Evolutionary conservation across 2,888 invertebrate species (phyloP).

Genomic region (Dolichopus griseipennis): DNA sequence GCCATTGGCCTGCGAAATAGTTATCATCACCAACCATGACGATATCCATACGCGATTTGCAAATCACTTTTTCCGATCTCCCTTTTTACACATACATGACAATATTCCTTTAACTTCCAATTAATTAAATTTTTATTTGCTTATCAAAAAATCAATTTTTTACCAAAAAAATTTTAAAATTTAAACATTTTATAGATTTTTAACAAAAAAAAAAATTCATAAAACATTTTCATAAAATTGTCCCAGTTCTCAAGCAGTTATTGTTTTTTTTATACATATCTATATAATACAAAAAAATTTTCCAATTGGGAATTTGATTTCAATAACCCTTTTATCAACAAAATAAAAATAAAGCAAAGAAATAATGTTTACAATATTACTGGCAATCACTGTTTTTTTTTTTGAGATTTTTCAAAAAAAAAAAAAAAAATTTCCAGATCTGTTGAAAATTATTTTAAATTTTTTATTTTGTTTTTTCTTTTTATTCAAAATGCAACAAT

Average conservation of each 20-base stretch:
- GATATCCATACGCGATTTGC: too few species aligned
- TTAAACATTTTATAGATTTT: not conserved
- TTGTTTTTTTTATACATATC: too few species aligned
- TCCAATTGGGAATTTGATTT: slow-evolving; percentile 1
- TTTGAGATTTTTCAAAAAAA: not conserved
- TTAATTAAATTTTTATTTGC: not conserved
- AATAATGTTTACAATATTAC: too few species aligned
- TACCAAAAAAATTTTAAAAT: not conserved
- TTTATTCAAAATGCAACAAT: not conserved
- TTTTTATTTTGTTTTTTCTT: not conserved
- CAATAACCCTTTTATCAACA: not conserved
- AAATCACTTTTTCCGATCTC: too few species aligned
- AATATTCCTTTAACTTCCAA: too few species aligned
- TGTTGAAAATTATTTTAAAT: not conserved
- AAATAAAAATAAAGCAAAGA: not conserved
- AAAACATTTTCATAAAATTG: not conserved
- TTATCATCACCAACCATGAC: too few species aligned
- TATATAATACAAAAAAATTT: not conserved
- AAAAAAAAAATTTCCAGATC: not conserved
- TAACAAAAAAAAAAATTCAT: too few species aligned
- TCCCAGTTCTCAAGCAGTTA: not conserved
- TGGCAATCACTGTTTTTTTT: not conserved
- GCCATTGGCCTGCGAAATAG: too few species aligned
- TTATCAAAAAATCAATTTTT: not conserved
- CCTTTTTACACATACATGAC: too few species aligned